These are phyloP conservation scores for Hedychridium roseum DNA, from an alignment of 2,888 invertebrate species.

Conservation along the genomic window DNA sequence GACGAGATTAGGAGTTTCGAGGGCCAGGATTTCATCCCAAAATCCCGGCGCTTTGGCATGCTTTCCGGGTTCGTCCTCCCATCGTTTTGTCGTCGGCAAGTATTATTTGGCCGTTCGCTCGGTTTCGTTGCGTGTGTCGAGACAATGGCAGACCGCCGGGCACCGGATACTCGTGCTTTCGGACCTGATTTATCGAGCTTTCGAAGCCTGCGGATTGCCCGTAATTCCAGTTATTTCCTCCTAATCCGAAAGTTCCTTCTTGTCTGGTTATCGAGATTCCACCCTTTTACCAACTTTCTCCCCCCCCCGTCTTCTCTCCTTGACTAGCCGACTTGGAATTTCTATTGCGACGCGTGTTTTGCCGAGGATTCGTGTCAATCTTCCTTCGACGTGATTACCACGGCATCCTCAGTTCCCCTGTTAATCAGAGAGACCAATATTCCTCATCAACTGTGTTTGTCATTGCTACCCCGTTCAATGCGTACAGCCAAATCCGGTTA, in stretches of 20 bases:
- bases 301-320: no score
- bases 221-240: slow-evolving; percentile 49
- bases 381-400: no score
- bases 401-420: no score
- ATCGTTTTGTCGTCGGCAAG: slow-evolving; percentile 27
- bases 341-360: no score
- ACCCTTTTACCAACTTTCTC: no score
- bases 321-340: no score
- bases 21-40: not conserved
- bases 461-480: no score
- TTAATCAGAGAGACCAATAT: no score
- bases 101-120: slow-evolving; percentile 29
- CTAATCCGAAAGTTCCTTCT: slow-evolving; percentile 39
- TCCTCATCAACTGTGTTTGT: no score
- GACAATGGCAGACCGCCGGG: slow-evolving; percentile 46
- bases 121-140: slow-evolving; percentile 45
- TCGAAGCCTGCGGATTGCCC: slow-evolving; percentile 51
- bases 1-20: slow-evolving; percentile 2
- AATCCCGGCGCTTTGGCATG: not conserved
- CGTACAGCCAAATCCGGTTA: no score
- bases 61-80: slow-evolving; percentile 6
- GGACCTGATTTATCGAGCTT: slow-evolving; percentile 50
- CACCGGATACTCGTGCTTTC: slow-evolving; percentile 49
- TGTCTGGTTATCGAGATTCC: no score
- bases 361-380: no score